Evolutionary conservation across 2,888 invertebrate genomes (phyloP), one percentile per base, ranked within the genome.

Genomic region (Nomada hirtipes): DNA sequence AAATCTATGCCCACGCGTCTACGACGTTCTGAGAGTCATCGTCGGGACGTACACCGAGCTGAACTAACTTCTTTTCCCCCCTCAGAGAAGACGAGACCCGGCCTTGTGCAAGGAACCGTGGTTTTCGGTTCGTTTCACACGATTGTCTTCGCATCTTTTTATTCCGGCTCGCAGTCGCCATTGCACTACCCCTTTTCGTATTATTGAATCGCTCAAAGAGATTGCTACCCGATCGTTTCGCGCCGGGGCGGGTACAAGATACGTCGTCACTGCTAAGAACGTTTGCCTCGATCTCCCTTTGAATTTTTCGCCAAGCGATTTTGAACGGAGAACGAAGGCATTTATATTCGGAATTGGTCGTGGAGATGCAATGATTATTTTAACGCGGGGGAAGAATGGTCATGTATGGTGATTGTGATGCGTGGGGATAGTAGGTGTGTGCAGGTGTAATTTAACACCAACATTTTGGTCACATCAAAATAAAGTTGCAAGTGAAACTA

Each of bases 71-170:
- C 36, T 23, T n/a, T 63, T 55, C 47, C 26, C 15, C 2, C 70
- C 71, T 77, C 83, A 84, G 82, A 78, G 77, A 86, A 84, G 78
- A 84, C 87, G 88, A 82, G 84, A 82, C 77, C 83, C 69, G 83
- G 78, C 80, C 80, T 79, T 77, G 73, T 72, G 72, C 72, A 71
- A 71, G 71, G 61, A 76, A 68, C 67, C 70, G 64, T 85, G 69
- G 50, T 82, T 82, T 78, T 69, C 69, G 78, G 47, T 77, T 79
- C 73, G 76, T 74, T 76, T 86, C 69, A 53, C 79, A 70, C 61
- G 63, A 67, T 78, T 60, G 59, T 60, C 74, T 70, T 76, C 73
- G 52, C 64, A 47, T 60, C 75, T 74, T 77, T 72, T 71, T 52
- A 42, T 29, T 50, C 42, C 55, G 64, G 26, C 61, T 26, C 57